Base-by-base conservation (phyloP, 1,140 invertebrate genomes). In the Lerema accius region DNA sequence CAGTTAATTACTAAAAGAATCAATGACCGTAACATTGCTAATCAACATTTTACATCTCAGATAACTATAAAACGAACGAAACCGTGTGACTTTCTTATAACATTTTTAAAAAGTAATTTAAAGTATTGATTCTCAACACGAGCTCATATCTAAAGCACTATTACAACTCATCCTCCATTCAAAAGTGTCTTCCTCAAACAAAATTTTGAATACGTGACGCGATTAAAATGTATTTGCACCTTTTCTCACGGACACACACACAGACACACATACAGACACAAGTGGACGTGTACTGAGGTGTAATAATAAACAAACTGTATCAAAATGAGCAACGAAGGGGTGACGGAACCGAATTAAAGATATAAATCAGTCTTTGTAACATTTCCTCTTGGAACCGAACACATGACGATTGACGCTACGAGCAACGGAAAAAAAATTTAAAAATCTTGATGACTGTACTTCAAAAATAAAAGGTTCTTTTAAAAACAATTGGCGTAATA, bases 301-400 rank as follows among this genome's bases (percentile, higher is more conserved):
- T n/a, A 35, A 17, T 51, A 51, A 53, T 40, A 53, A 65, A 51
- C 43, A 65, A 62, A 61, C 32, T 61, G 50, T 62, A 65, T 58
- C 55, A 26, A 59, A 65, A 26, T 65, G 50, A 58, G 43, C 56
- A 35, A 13, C 53, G 32, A 51, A 64, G 66, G 66, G 61, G 48
- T 61, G 56, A 61, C 46, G 50, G 40, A 64, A 43, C 46, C 14
- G 45, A 67, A 48, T 60, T 60, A 60, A 19, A 13, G 43, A 49
- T 61, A 49, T 42, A 61, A 60, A 60, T 60, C 58, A 49, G 43
- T 56, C 53, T 56, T 56, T 56, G 53, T 56, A 56, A 55, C 51
- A 43, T 45, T 56, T 56, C 53, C 53, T 56, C 53, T 56, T 46
- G 16, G 35, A 49, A 42, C n/a, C n/a, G n/a, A n/a, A n/a, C n/a